Base-by-base conservation (phyloP, 2,888 invertebrate genomes). In the Punctoribates punctum region DNA sequence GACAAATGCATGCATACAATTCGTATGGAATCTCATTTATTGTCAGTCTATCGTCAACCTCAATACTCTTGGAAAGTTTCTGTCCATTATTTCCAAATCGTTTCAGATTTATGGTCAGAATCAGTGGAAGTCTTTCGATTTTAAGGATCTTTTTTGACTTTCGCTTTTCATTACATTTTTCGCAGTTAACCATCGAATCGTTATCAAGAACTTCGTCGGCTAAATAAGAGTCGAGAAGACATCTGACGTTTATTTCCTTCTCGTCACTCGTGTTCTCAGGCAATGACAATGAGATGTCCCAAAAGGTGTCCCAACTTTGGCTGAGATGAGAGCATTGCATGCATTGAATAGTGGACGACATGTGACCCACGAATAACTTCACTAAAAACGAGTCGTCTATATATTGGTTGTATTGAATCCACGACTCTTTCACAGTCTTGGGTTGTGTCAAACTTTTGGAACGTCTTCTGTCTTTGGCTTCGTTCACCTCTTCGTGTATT, bases 241-340 rank as follows among this genome's bases (percentile, higher is more conserved):
- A 42, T 17, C 70, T 62, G 27, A 77, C 42, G 29, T 74, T 46
- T 25, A 1, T 1, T 15, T 34, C n/a, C 1, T 38, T 38, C 20
- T 67, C 73, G n/a, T n/a, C n/a, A n/a, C n/a, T n/a, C n/a, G n/a
- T n/a, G 42, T 74, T 62, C 3, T 65, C 79, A 15, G 94, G 94
- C 79, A 96, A 90, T 74, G 96, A 92, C 81, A 96, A 85, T 79
- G 93, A 92, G 75, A 96, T 87, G 84, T 96, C 96, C 95, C 96
- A 96, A 84, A 96, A 95, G 1, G 96, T 96, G 85, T 96, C 96
- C 84, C 94, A 93, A 34, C 96, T 96, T 80, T 94, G 92, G 78
- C 93, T 93, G 81, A 90, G 90, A 84, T 94, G 92, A 77, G 90
- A 90, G 85, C 96, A 96, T 79, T 90, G 89, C 23, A 92, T 92